Base-by-base conservation (phyloP, 2,113 vertebrate genomes). In the Ammospiza nelsoni region DNA sequence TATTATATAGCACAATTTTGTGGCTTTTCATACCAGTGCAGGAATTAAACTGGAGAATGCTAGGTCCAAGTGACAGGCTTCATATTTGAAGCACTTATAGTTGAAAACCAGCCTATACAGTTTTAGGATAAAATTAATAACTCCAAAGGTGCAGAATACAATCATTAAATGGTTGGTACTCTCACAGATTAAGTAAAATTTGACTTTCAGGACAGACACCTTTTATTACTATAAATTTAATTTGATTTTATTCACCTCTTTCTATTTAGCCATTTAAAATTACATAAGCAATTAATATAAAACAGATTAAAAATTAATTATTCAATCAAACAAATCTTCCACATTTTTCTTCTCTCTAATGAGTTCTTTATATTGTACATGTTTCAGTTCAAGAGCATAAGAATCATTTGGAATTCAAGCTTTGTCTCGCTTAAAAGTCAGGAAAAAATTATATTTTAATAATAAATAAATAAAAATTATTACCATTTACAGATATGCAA, bases 161-260 rank as follows among this genome's bases (percentile, higher is more conserved):
- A 54, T 48, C 5, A 68, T 71, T 29, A 85, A 97, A 94, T 89
- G 33, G 25, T 79, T 97, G 37, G 35, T 65, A 93, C 66, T 55
- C 55, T 91, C 94, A 95, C 65, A 95, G 75, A 96, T 91, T 93
- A 97, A 97, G 96, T 96, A 96, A 97, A 97, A 96, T 95, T 90
- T 95, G 35, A 91, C 86, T 96, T 88, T 91, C 39, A 86, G 51
- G 61, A 92, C 69, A 76, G 76, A 90, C 41, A 94, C 18, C 35
- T 97, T 94, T 97, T 95, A 95, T 95, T 89, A 95, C 95, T 95
- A 94, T 89, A 97, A 95, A 58, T 91, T 68, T 95, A 15, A 25
- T 41, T 77, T 97, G 81, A 96, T 94, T 96, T 97, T 94, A 57
- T 96, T 83, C 89, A 93, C 33, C n/a, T 93, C 31, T 92, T 92